Evolutionary conservation across 2,888 invertebrate species (phyloP), one percentile per base, ranked within the genome.

Genomic region (Rotaria sp.): DNA sequence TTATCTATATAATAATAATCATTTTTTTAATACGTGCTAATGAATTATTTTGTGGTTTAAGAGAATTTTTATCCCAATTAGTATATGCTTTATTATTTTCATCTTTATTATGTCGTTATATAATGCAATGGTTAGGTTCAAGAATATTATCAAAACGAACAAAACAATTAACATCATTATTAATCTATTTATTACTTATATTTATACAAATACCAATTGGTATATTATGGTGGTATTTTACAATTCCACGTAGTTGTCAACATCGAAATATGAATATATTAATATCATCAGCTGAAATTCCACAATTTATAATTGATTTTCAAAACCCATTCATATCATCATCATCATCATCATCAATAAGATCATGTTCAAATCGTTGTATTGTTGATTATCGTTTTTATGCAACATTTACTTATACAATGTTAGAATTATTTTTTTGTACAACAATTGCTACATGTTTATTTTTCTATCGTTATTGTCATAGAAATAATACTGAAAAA

Each of bases 51-150:
- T 80, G 80, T 45, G 80, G 80, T 80, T 15, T 80, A 80, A 80
- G 80, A 80, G 80, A 80, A 80, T 80, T 80, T 80, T 45, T 80
- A 80, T 45, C 45, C 26, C 80, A 80, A 80, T n/a, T 80, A 10
- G 80, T 13, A 24, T 80, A 80, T 80, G 80, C 45, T 8, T 5
- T 80, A n/a, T n/a, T 80, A 80, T 80, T 15, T 80, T 80, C 80
- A 45, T 13, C 80, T n/a, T 80, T 80, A n/a, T n/a, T 80, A 41
- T 80, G 45, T 45, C 80, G 45, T 45, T 80, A 80, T 45, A 80
- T 80, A n/a, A 80, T 80, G 80, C 80, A 80, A 80, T 80, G 80
- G 80, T n/a, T 80, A 45, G 80, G 80, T n/a, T 24, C 80, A 45
- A 80, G 80, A 45, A 80, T 80, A 26, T n/a, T 80, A 45, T 80